phyloP scores from a whole-genome alignment of 2,888 invertebrate genomes.

The Boloria euphrosyne region DNA sequence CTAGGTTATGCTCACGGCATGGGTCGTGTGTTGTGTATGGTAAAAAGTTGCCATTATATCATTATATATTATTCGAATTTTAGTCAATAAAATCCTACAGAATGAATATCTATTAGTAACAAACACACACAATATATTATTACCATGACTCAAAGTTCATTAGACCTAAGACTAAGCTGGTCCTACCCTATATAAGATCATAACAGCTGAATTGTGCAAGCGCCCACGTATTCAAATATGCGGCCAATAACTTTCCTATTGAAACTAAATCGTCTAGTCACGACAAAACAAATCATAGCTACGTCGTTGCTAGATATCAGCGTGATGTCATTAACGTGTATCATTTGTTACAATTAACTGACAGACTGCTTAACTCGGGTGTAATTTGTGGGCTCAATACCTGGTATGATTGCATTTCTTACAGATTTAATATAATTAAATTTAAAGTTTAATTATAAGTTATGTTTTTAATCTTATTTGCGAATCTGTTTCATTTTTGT shows the following conservation, averaged over 20 bases:
- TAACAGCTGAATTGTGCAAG: conserved; percentile 69
- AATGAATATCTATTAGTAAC: neutral
- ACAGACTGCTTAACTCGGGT: conserved; percentile 30
- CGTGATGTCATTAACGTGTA: conserved; percentile 47
- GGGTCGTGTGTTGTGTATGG: too few relatives aligned
- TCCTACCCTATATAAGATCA: conserved; percentile 42
- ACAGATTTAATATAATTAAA: neutral
- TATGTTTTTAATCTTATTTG: too few relatives aligned
- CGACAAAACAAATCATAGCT: conserved; percentile 60
- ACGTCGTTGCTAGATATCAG: conserved; percentile 45
- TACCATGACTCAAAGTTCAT: conserved; percentile 13
- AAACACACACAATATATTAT: neutral
- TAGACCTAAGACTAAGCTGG: conserved; percentile 19
- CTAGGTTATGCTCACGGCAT: too few relatives aligned
- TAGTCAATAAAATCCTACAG: too few relatives aligned
- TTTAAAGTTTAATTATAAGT: too few relatives aligned
- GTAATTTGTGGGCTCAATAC: conserved; percentile 30
- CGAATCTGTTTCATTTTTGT: too few relatives aligned
- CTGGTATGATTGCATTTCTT: conserved; percentile 26
- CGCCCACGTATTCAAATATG: conserved; percentile 76
- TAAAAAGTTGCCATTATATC: too few relatives aligned
- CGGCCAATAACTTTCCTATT: conserved; percentile 77
- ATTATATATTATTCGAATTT: too few relatives aligned
- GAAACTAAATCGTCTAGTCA: conserved; percentile 77
- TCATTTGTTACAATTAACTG: conserved; percentile 39